phyloP scores from a whole-genome alignment of 1,140 invertebrate genomes.

The Bombyx mandarina region DNA sequence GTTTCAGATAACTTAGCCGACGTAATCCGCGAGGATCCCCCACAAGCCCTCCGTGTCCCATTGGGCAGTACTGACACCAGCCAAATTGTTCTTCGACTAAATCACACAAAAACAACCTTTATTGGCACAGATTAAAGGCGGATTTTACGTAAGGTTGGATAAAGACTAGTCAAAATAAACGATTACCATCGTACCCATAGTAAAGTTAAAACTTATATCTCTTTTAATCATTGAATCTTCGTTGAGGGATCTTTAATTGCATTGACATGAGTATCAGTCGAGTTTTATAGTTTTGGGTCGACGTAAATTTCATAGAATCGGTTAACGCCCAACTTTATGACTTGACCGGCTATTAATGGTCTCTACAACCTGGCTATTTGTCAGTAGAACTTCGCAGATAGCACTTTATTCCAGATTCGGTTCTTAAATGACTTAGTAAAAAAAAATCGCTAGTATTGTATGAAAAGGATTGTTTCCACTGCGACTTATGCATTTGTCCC shows the following conservation, averaged over 20 bases:
- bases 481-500: too few relatives aligned
- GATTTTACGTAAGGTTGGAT: conserved; percentile 1
- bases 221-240: conserved; percentile 6
- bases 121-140: not conserved
- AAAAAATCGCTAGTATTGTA: too few relatives aligned
- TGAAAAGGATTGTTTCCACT: too few relatives aligned
- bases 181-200: conserved; percentile 4
- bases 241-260: conserved; percentile 5
- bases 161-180: conserved; percentile 10
- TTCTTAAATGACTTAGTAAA: too few relatives aligned
- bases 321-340: too few relatives aligned
- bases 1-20: conserved; percentile 7
- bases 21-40: conserved; percentile 9
- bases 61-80: not conserved
- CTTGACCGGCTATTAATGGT: too few relatives aligned
- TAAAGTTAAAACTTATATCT: conserved; percentile 11
- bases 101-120: not conserved
- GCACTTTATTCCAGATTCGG: too few relatives aligned
- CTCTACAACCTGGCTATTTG: too few relatives aligned
- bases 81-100: not conserved
- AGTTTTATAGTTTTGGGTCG: conserved; percentile 1
- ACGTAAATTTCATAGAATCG: too few relatives aligned
- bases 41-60: conserved; percentile 12
- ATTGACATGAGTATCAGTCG: conserved; percentile 2
- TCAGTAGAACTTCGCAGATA: too few relatives aligned